Evolutionary conservation across 2,888 invertebrate genomes (phyloP).

Genomic region (Calliscelio sp.): DNA sequence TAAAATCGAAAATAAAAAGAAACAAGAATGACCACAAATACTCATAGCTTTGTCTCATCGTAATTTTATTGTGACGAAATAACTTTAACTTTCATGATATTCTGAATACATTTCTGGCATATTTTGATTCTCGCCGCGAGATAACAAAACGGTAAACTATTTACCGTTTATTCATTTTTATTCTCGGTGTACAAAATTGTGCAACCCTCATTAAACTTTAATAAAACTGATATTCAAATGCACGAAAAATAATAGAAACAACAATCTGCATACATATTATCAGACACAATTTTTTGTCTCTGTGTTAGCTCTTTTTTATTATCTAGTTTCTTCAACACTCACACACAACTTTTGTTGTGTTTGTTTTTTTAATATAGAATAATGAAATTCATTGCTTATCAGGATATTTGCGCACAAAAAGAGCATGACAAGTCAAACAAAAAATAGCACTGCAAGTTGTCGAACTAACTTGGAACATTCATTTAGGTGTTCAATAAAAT

Average conservation of each 20-base stretch:
- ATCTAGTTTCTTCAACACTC: too few species aligned
- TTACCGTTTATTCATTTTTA: conserved; percentile 66
- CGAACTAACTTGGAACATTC: neutral
- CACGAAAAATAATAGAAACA: conserved; percentile 32
- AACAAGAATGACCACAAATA: neutral
- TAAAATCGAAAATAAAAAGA: too few species aligned
- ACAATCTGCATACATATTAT: conserved; percentile 2
- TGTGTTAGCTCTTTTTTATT: too few species aligned
- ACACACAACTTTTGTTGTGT: too few species aligned
- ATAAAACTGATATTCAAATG: conserved; percentile 16
- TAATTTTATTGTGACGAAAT: conserved; percentile 51
- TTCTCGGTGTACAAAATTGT: conserved; percentile 19
- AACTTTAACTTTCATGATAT: conserved; percentile 62
- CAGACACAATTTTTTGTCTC: too few species aligned
- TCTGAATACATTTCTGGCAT: conserved; percentile 63
- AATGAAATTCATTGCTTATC: too few species aligned
- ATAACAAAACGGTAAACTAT: conserved; percentile 65
- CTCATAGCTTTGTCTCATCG: too few species aligned
- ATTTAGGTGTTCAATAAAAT: neutral
- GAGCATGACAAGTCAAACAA: too few species aligned
- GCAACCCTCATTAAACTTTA: conserved; percentile 39
- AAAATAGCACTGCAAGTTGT: neutral
- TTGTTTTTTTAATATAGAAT: too few species aligned
- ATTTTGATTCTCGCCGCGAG: conserved; percentile 52
- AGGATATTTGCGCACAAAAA: too few species aligned